Percentiles rank a stretch among this genome's conserved stretches.
These are phyloP conservation scores for Rhagonycha fulva DNA, from an alignment of 2,888 invertebrate species.

Conservation along the genomic window DNA sequence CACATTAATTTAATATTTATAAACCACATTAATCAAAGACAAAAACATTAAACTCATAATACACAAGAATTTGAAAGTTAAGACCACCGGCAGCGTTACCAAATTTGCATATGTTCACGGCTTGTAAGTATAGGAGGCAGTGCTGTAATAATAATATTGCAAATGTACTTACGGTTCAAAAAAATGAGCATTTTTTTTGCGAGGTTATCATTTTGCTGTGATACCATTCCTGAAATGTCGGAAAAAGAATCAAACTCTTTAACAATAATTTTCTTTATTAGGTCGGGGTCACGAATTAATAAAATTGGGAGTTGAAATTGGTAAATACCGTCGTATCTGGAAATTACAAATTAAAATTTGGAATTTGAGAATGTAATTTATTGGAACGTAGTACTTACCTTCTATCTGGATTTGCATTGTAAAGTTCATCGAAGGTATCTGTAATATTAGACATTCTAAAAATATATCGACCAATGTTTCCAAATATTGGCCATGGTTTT, in stretches of 20 bases:
- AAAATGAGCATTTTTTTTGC: slow-evolving; percentile 19
- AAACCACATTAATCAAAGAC: no score
- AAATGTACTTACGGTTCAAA: slow-evolving; percentile 5
- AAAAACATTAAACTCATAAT: no score
- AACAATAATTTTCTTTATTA: slow-evolving; percentile 34
- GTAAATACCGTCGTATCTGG: not conserved
- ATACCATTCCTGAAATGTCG: slow-evolving; percentile 30
- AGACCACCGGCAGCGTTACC: no score
- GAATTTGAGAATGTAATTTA: not conserved
- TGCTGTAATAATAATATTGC: no score
- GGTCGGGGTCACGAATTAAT: slow-evolving; percentile 31
- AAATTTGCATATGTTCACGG: no score
- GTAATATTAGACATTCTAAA: not conserved
- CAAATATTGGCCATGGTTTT: not conserved
- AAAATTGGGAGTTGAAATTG: not conserved
- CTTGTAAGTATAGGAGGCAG: no score
- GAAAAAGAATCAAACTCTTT: slow-evolving; percentile 30
- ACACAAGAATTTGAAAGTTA: no score
- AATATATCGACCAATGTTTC: not conserved
- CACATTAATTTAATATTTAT: no score
- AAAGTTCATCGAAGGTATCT: not conserved
- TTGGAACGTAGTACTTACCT: not conserved
- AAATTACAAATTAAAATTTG: not conserved
- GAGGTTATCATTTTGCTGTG: slow-evolving; percentile 8
- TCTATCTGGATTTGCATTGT: not conserved